Base-by-base conservation (phyloP, 2,797 vertebrate genomes). In the Channa striata region DNA sequence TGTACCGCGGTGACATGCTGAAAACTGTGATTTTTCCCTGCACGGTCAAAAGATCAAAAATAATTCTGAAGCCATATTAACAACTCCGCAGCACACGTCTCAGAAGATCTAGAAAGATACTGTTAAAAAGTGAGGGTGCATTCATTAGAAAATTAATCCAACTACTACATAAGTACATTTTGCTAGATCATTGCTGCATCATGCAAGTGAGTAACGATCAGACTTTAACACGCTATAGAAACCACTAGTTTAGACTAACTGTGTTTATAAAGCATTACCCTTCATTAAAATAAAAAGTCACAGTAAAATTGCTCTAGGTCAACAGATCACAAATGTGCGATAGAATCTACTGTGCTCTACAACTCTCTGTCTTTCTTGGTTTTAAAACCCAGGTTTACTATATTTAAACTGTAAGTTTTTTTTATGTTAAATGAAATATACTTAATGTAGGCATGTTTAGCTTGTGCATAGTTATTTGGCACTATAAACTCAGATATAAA, bases 201-300 rank as follows among this genome's bases (percentile, higher is more conserved):
- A 85, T 88, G 87, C 88, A 85, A 39, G 77, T 78, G 78, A 84
- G 78, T 68, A 63, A 2, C 59, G 59, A 54, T 68, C 43, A 59
- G 63, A 77, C 39, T 9, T 7, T 19, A 39, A 34, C 34, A 13
- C n/a, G 17, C 44, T 16, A n/a, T 4, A n/a, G 44, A 36, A 59
- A 43, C 57, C 10, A 17, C 20, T 3, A 11, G 5, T 30, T 37
- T 47, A 17, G 8, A 49, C 12, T 23, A 5, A 42, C 16, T 40
- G 34, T 13, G 43, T 34, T 49, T 16, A 47, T 17, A 48, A 17
- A 21, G 2, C 16, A 11, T 44, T 9, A 14, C 6, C 19, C 4
- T 36, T 25, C 6, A 16, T 12, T 25, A 5, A 21, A 44, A 13
- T 11, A 60, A 19, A 34, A 23, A 54, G 23, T 46, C n/a, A 40